Evolutionary conservation across 2,888 invertebrate species (phyloP).

Genomic region (Leptopterna dolabrata): DNA sequence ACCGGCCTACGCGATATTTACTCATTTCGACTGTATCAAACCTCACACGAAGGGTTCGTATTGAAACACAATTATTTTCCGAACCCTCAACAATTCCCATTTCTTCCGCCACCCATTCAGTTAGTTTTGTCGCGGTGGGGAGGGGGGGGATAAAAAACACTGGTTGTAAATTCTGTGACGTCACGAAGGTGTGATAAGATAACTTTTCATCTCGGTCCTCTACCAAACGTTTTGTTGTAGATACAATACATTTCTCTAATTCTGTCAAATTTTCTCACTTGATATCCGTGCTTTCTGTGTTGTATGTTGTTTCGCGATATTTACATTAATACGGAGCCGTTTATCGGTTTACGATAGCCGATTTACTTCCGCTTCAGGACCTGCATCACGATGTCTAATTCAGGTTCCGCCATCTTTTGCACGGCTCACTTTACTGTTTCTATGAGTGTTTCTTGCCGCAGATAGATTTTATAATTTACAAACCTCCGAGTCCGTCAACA

Average conservation of each 20-base stretch:
- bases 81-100: not conserved
- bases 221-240: not conserved
- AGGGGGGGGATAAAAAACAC: not conserved
- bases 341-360: not conserved
- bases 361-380: constrained; percentile 4
- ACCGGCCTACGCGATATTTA: not conserved
- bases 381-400: constrained; percentile 46
- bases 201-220: constrained; percentile 31
- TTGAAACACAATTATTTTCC: not conserved
- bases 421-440: constrained; percentile 19
- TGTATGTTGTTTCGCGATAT: not conserved
- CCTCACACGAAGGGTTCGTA: not conserved
- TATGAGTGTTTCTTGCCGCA: constrained; percentile 18
- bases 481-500: constrained; percentile 20
- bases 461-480: not conserved
- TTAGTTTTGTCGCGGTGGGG: not conserved
- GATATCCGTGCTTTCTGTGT: not conserved
- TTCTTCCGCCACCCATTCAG: not conserved
- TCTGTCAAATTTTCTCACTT: not conserved
- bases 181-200: constrained; percentile 52
- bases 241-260: not conserved
- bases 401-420: constrained; percentile 53
- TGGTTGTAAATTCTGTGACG: constrained; percentile 50
- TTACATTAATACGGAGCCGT: not conserved
- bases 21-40: not conserved